Conservation (phyloP, 1,140 invertebrate species). For the Battus philenor region DNA sequence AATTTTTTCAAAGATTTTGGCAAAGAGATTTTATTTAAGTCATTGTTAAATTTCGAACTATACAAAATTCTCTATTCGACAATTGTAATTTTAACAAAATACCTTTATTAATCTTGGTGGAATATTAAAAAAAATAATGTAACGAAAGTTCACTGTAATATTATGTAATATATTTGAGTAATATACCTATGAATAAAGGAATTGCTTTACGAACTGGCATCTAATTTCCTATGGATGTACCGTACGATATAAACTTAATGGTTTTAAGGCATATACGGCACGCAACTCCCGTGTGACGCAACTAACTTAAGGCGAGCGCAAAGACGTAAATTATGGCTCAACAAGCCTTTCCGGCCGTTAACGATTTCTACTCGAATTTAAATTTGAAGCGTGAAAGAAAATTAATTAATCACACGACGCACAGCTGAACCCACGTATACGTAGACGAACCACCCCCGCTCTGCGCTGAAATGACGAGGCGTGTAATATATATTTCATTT, state of each 20-base stretch:
- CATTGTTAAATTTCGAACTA: no score
- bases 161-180: no score
- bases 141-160: no score
- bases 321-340: conserved; percentile 64
- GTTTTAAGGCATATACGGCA: conserved; percentile 58
- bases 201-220: conserved; percentile 57
- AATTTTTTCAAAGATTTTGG: no score
- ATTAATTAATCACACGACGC: conserved; percentile 69
- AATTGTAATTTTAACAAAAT: no score
- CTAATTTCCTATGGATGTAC: conserved; percentile 67
- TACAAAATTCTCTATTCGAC: no score
- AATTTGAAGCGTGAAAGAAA: conserved; percentile 70
- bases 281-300: conserved; percentile 66
- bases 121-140: no score
- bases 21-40: no score
- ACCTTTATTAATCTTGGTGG: no score
- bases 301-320: conserved; percentile 46
- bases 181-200: no score
- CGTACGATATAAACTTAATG: conserved; percentile 68
- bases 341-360: conserved; percentile 66
- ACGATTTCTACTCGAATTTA: conserved; percentile 64
- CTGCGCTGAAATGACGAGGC: no score
- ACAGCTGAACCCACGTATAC: conserved; percentile 19
- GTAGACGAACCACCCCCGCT: neutral
- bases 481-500: no score